These are phyloP conservation scores for Leucania comma DNA, from an alignment of 2,888 invertebrate genomes.

Conservation along the genomic window DNA sequence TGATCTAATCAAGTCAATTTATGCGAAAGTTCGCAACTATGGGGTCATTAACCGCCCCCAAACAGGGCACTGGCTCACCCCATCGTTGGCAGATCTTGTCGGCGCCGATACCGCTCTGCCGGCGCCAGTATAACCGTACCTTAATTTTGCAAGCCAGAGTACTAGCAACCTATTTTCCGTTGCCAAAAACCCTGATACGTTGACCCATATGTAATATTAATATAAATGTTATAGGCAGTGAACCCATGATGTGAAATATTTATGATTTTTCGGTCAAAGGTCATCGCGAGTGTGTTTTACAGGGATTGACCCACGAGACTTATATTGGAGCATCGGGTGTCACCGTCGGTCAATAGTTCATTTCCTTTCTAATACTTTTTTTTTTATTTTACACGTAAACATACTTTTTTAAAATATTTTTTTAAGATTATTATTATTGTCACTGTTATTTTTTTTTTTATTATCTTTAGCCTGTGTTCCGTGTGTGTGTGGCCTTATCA, in stretches of 20 bases:
- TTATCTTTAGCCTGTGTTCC: too few species aligned
- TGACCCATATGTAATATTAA: conserved; percentile 58
- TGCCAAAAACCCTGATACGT: conserved; percentile 70
- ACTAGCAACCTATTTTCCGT: conserved; percentile 73
- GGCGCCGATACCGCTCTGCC: conserved; percentile 52
- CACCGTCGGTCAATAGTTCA: too few species aligned
- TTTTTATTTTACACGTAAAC: too few species aligned
- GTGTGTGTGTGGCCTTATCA: too few species aligned
- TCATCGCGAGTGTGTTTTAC: conserved; percentile 11
- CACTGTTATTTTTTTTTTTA: too few species aligned
- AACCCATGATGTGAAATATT: conserved; percentile 26
- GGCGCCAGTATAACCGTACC: conserved; percentile 68
- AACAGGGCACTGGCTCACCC: conserved; percentile 73
- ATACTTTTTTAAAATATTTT: too few species aligned
- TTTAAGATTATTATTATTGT: too few species aligned
- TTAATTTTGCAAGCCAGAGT: conserved; percentile 71
- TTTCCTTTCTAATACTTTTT: too few species aligned
- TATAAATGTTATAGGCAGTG: conserved; percentile 31
- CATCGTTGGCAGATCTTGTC: conserved; percentile 73
- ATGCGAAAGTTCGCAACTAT: conserved; percentile 63
- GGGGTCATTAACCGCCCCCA: conserved; percentile 72
- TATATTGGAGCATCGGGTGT: too few species aligned
- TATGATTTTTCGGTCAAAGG: conserved; percentile 24
- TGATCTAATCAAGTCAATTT: conserved; percentile 60
- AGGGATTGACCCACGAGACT: neutral